These are phyloP conservation scores for Calidris pugnax DNA, from an alignment of 2,113 vertebrate genomes.

Conservation along the genomic window DNA sequence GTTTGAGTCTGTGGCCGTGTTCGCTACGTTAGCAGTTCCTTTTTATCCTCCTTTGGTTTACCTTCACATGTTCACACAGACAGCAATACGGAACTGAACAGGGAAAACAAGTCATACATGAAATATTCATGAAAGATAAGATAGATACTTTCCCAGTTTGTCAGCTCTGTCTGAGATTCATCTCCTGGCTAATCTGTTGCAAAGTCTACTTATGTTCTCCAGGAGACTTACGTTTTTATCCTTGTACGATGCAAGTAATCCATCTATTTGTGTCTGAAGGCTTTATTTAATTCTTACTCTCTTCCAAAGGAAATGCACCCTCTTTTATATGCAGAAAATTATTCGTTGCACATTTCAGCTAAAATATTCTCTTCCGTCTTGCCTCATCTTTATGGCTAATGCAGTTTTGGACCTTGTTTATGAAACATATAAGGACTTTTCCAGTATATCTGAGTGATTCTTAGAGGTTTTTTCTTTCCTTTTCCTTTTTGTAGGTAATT, in stretches of 20 bases:
- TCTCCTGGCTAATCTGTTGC: conserved; percentile 29
- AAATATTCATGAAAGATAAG: neutral
- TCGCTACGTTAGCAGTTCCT: neutral
- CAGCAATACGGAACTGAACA: neutral
- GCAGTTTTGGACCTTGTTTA: neutral
- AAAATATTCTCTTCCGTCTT: neutral
- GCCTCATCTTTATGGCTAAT: neutral
- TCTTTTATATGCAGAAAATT: neutral
- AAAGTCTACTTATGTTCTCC: conserved; percentile 30
- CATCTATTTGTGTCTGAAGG: neutral
- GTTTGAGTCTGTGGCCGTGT: neutral
- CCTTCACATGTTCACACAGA: conserved; percentile 9
- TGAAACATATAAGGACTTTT: neutral
- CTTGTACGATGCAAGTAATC: neutral
- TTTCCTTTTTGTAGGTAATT: neutral
- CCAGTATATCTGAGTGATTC: neutral
- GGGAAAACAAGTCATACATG: neutral
- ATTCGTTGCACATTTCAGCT: neutral
- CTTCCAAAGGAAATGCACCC: neutral
- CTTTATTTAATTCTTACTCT: conserved; percentile 1
- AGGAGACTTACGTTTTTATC: conserved; percentile 10
- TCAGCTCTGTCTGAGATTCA: conserved; percentile 12
- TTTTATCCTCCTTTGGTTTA: conserved; percentile 15
- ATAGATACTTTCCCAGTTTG: neutral
- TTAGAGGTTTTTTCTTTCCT: neutral